Evolutionary conservation across 2,797 vertebrate species (phyloP).

Genomic region (Sebastes itinus): DNA sequence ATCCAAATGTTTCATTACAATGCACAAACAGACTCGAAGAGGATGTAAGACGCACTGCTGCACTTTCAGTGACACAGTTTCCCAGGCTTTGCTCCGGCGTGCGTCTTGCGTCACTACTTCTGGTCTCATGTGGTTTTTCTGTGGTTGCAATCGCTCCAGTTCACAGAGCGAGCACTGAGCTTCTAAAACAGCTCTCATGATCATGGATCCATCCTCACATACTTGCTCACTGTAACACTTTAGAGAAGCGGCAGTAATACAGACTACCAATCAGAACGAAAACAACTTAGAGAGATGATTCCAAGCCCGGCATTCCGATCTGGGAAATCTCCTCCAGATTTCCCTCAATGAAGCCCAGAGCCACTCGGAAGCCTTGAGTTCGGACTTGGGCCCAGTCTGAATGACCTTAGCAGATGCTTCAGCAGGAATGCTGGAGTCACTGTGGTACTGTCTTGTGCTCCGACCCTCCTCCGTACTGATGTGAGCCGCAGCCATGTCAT

Average conservation of each 20-base stretch:
- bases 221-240: slow-evolving; percentile 54
- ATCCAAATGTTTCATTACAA: slow-evolving; percentile 43
- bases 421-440: slow-evolving; percentile 57
- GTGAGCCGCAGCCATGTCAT: slow-evolving; percentile 51
- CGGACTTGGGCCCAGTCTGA: slow-evolving; percentile 37
- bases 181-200: slow-evolving; percentile 64
- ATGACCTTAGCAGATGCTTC: slow-evolving; percentile 72
- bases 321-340: slow-evolving; percentile 62
- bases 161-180: slow-evolving; percentile 67
- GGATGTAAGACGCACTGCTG: slow-evolving; percentile 67
- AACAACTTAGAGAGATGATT: slow-evolving; percentile 43
- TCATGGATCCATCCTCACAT: slow-evolving; percentile 60
- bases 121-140: slow-evolving; percentile 78
- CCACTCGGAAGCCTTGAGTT: slow-evolving; percentile 38
- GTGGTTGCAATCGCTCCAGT: slow-evolving; percentile 75
- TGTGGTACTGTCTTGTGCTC: slow-evolving; percentile 44
- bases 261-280: slow-evolving; percentile 41
- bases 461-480: slow-evolving; percentile 41
- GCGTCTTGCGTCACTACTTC: slow-evolving; percentile 73
- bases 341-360: slow-evolving; percentile 48
- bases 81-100: slow-evolving; percentile 72
- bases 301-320: slow-evolving; percentile 40
- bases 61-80: slow-evolving; percentile 80
- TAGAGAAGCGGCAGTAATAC: slow-evolving; percentile 37
- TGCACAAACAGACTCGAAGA: slow-evolving; percentile 49